Conservation (phyloP, 2,888 invertebrate species). For the Lasioglossum leucozonium region DNA sequence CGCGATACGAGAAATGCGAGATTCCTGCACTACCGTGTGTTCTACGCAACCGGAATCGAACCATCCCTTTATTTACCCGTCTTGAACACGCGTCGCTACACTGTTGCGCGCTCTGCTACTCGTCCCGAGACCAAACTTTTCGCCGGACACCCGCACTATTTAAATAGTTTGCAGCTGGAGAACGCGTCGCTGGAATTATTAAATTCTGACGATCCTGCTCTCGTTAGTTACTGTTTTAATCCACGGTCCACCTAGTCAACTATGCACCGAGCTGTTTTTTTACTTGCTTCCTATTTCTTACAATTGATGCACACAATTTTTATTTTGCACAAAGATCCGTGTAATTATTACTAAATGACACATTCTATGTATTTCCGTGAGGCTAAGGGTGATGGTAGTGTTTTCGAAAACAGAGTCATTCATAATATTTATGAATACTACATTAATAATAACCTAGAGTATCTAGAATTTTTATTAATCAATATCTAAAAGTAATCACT, state of each 20-base stretch:
- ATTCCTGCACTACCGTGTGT: slow-evolving; percentile 14
- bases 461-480: no score
- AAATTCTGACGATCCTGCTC: neutral
- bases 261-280: neutral
- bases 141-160: neutral
- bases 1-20: slow-evolving; percentile 35
- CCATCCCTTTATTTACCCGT: slow-evolving; percentile 40
- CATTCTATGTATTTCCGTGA: no score
- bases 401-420: no score
- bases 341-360: no score
- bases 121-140: neutral
- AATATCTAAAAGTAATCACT: no score
- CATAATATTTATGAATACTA: no score
- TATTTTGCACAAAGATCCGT: no score
- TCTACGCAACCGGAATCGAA: slow-evolving; percentile 20
- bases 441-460: no score
- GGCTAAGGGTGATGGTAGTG: no score
- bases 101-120: neutral
- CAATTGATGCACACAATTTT: no score
- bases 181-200: neutral
- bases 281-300: no score
- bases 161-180: neutral
- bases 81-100: slow-evolving; percentile 10
- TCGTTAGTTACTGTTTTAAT: neutral
- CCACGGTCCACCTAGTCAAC: neutral